These are phyloP conservation scores for Catharus minimus DNA, from an alignment of 2,113 vertebrate genomes.

Conservation along the genomic window DNA sequence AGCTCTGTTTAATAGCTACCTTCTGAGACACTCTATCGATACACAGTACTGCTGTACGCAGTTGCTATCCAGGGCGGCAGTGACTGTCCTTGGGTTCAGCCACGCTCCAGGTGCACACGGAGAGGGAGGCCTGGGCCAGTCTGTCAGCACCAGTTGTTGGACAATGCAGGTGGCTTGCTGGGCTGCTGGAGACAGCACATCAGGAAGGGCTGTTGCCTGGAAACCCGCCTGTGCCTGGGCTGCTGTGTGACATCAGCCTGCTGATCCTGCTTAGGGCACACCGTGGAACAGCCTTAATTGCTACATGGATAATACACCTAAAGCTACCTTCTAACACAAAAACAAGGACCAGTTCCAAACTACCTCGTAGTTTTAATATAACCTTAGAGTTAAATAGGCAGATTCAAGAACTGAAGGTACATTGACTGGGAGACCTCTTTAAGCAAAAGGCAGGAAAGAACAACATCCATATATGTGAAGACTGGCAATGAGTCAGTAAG, in stretches of 20 bases:
- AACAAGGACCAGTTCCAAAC: neutral
- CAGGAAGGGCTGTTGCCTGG: neutral
- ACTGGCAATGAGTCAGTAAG: neutral
- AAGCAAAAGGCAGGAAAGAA: neutral
- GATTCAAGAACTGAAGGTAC: neutral
- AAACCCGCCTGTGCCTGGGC: neutral
- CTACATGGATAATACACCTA: neutral
- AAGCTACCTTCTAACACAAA: neutral
- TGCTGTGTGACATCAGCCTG: rapidly evolving
- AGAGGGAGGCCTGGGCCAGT: neutral
- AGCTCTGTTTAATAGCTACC: neutral
- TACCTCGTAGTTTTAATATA: neutral
- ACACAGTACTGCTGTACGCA: too few species aligned
- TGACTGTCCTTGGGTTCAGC: neutral
- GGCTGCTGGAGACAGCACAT: neutral
- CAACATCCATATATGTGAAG: neutral
- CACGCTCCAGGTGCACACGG: rapidly evolving
- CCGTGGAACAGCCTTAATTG: neutral
- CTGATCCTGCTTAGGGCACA: neutral
- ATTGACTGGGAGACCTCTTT: neutral
- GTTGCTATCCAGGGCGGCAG: neutral
- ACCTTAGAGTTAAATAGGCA: neutral
- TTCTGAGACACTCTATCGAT: neutral
- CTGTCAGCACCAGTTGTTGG: neutral
- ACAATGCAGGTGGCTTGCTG: neutral